Conservation (phyloP, 1,140 invertebrate genomes). For the Drosophila suzukii region DNA sequence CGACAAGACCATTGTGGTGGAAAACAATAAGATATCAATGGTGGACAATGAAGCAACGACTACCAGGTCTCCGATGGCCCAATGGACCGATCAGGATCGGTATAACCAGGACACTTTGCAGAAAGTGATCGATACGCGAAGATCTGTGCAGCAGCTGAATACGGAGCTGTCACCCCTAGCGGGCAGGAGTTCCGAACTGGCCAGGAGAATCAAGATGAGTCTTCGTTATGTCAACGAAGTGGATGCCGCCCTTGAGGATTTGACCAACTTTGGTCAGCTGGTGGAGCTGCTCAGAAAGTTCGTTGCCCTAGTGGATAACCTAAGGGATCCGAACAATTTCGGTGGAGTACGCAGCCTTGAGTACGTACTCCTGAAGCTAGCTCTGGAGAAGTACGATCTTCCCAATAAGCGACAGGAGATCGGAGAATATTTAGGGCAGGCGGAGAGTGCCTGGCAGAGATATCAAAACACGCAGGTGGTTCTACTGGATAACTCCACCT, state of each 20-base stretch:
- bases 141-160: slow-evolving; percentile 51
- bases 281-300: slow-evolving; percentile 59
- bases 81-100: slow-evolving; percentile 36
- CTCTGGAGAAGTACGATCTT: slow-evolving; percentile 61
- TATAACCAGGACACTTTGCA: slow-evolving; percentile 28
- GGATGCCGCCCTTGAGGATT: slow-evolving; percentile 45
- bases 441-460: slow-evolving; percentile 41
- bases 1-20: slow-evolving; percentile 54
- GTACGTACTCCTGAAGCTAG: slow-evolving; percentile 62
- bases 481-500: slow-evolving; percentile 38
- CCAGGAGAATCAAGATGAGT: slow-evolving; percentile 56
- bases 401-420: slow-evolving; percentile 42
- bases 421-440: slow-evolving; percentile 31
- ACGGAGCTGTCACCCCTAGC: slow-evolving; percentile 54
- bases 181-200: slow-evolving; percentile 65
- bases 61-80: slow-evolving; percentile 3
- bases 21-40: slow-evolving; percentile 47
- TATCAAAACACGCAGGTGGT: slow-evolving; percentile 58
- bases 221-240: slow-evolving; percentile 65
- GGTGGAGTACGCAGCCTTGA: slow-evolving; percentile 59
- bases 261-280: slow-evolving; percentile 34
- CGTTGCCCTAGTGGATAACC: slow-evolving; percentile 40
- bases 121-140: slow-evolving; percentile 31
- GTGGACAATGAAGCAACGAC: slow-evolving; percentile 32
- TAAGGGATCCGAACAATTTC: slow-evolving; percentile 31